phyloP scores from a whole-genome alignment of 2,113 vertebrate species.

The Cettia cetti region DNA sequence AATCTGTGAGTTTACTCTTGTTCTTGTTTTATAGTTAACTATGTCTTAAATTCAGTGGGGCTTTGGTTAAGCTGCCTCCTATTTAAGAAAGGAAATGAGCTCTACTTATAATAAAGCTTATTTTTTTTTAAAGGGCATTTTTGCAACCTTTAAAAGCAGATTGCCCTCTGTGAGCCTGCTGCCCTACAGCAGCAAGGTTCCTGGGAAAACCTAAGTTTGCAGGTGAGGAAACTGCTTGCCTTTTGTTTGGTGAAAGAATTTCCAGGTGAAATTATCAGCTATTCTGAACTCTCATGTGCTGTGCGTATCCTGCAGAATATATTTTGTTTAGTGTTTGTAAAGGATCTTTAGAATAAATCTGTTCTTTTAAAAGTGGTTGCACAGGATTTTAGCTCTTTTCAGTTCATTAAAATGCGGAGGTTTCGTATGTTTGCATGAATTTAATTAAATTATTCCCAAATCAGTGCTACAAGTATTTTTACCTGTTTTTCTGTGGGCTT shows the following conservation, averaged over 20 bases:
- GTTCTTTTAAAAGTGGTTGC: background rate
- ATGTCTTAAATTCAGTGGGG: background rate
- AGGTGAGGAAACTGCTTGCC: background rate
- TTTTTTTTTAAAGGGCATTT: background rate
- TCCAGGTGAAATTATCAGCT: background rate
- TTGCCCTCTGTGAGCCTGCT: background rate
- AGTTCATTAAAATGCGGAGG: background rate
- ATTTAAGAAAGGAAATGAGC: background rate
- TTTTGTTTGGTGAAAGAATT: background rate
- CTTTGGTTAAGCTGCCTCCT: background rate
- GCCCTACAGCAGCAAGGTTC: background rate
- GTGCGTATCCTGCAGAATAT: background rate
- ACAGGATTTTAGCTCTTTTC: background rate
- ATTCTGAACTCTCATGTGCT: background rate
- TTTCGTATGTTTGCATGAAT: background rate
- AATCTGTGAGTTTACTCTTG: background rate
- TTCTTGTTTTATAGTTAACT: background rate
- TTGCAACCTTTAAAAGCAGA: background rate
- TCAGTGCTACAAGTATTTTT: background rate
- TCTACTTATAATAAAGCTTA: background rate
- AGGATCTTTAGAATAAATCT: background rate
- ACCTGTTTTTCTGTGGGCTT: background rate
- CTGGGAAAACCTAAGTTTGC: background rate
- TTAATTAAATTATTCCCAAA: background rate
- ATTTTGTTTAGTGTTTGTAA: background rate